Percentiles rank a stretch among this genome's conserved stretches.
Conservation (phyloP, 2,113 vertebrate species). For the Micromys minutus region DNA sequence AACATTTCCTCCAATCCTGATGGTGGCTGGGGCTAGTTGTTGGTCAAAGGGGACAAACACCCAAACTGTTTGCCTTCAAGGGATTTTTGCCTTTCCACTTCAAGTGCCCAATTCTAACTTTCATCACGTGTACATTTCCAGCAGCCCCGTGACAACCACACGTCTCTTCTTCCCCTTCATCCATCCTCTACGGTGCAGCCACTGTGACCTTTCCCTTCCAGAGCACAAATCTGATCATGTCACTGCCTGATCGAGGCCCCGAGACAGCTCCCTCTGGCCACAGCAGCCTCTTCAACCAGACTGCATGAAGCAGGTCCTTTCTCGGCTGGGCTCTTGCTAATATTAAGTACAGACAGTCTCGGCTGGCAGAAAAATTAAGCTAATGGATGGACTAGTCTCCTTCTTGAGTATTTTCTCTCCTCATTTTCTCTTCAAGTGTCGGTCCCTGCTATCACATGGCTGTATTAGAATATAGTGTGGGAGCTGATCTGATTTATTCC, state of each 20-base stretch:
- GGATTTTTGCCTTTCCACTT: background rate
- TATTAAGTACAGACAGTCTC: slow-evolving; percentile 42
- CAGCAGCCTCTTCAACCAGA: background rate
- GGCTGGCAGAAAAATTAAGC: slow-evolving; percentile 56
- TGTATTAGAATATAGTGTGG: background rate
- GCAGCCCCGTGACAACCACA: background rate
- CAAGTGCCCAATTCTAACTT: background rate
- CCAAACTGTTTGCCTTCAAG: background rate
- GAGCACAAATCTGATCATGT: slow-evolving; percentile 59
- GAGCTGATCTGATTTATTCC: background rate
- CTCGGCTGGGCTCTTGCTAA: slow-evolving; percentile 4
- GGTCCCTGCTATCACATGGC: background rate
- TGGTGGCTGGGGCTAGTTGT: background rate
- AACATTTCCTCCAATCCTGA: background rate
- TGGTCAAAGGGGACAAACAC: background rate
- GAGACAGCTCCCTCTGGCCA: slow-evolving; percentile 61
- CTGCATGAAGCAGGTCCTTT: slow-evolving; percentile 18
- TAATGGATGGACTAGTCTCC: slow-evolving; percentile 64
- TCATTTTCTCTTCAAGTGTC: slow-evolving; percentile 49
- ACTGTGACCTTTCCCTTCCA: slow-evolving; percentile 64
- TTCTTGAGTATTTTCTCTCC: slow-evolving; percentile 26
- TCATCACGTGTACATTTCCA: background rate
- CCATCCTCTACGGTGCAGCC: background rate
- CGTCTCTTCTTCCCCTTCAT: background rate
- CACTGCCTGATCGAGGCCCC: slow-evolving; percentile 48